Base-by-base conservation (phyloP, 2,113 vertebrate genomes). In the Aix galericulata region DNA sequence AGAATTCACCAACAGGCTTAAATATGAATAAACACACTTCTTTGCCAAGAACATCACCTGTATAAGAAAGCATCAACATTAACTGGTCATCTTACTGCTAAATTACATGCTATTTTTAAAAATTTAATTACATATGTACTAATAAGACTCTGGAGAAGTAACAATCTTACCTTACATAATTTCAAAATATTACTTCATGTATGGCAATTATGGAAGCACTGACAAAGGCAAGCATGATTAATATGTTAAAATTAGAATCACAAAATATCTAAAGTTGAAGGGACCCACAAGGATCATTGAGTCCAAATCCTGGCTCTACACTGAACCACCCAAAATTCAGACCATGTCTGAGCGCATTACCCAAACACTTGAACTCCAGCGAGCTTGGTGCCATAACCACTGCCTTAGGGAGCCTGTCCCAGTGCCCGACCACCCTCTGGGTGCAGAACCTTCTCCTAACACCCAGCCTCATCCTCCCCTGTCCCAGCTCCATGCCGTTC, bases 1-100 rank as follows among this genome's bases (percentile, higher is more conserved):
- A 23, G 98, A 96, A 98, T 99, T 99, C 83, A 99, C 98, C 25
- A 99, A 97, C 77, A 99, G 95, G 64, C 85, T 98, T 97, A 99
- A 97, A 96, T 99, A 99, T 5, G 98, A 99, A 97, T 94, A 98
- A 64, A 99, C 97, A 73, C 98, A 97, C 52, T 98, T 98, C 92
- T 98, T 98, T 64, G 98, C 97, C 36, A 98, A 95, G 68, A 82
- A 58, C 81, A 87, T 89, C 55, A 98, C 74, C 99, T 99, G 73
- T n/a, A 84, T 36, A 90, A 92, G 36, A 96, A 93, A 97, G 60
- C 25, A 96, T 10, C n/a, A 32, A 82, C 21, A 90, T 3, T 60
- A 56, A 84, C 22, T 25, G 9, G 29, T 82, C 40, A 76, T 29
- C 15, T 8, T 0, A 0, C 5, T 46, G 56, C n/a, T 84, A 75